Percentiles rank a stretch among this genome's conserved stretches.
phyloP scores from a whole-genome alignment of 1,140 invertebrate genomes.

The Listronotus oregonensis region DNA sequence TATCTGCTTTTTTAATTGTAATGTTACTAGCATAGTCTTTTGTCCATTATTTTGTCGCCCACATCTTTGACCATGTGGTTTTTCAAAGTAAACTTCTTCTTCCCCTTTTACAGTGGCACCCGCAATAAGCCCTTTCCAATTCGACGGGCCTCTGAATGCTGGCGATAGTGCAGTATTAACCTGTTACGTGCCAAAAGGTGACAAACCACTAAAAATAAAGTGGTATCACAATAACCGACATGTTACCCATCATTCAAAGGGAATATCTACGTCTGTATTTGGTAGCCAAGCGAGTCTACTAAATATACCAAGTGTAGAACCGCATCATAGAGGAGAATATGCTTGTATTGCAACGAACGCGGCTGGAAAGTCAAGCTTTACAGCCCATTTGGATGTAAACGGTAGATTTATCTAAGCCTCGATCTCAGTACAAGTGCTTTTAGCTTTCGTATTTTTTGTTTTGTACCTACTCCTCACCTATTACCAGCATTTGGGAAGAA shows the following conservation, averaged over 20 bases:
- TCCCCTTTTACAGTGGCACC: slow-evolving; percentile 60
- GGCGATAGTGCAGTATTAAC: slow-evolving; percentile 66
- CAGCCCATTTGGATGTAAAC: slow-evolving; percentile 66
- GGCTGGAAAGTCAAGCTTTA: slow-evolving; percentile 65
- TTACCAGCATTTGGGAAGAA: neutral
- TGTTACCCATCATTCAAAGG: slow-evolving; percentile 44
- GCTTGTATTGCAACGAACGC: slow-evolving; percentile 66
- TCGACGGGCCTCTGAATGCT: slow-evolving; percentile 65
- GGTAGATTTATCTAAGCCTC: slow-evolving; percentile 56
- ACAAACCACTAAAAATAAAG: slow-evolving; percentile 65
- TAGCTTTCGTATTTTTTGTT: slow-evolving; percentile 17
- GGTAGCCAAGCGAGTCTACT: slow-evolving; percentile 52
- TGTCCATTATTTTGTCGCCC: neutral
- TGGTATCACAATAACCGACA: slow-evolving; percentile 66
- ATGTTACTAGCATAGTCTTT: too few species aligned
- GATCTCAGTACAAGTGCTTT: neutral
- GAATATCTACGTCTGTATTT: slow-evolving; percentile 44
- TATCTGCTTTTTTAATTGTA: too few species aligned
- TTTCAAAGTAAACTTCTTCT: neutral
- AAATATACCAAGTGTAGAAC: slow-evolving; percentile 63
- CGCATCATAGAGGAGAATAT: slow-evolving; percentile 66
- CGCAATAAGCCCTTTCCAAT: slow-evolving; percentile 65
- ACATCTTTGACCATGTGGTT: neutral
- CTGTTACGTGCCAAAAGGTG: slow-evolving; percentile 68
- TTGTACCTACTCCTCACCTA: slow-evolving; percentile 24